Conservation (phyloP, 2,888 invertebrate genomes). For the Ecdyonurus torrentis region DNA sequence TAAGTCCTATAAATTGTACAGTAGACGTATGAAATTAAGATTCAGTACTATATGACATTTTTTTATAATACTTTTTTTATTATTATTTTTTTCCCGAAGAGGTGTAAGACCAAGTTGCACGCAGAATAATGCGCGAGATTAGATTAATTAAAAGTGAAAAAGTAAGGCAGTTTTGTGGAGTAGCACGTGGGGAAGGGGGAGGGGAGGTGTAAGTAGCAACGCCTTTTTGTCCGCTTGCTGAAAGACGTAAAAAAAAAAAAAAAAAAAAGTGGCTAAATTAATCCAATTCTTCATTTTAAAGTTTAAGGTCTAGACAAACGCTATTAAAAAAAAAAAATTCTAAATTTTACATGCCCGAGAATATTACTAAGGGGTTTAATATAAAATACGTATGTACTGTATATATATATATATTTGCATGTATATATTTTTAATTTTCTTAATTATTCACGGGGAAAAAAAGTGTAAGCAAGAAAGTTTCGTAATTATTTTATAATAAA, state of each 20-base stretch:
- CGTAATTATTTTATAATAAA: too few species aligned
- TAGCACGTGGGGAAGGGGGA: not conserved
- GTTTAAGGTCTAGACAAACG: not conserved
- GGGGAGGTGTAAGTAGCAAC: not conserved
- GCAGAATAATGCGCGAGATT: not conserved
- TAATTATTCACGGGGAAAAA: too few species aligned
- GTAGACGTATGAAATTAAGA: not conserved
- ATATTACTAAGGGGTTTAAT: too few species aligned
- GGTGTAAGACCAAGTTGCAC: not conserved
- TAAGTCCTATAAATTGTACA: not conserved
- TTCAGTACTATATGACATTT: not conserved
- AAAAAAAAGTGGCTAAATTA: not conserved
- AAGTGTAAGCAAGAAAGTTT: too few species aligned
- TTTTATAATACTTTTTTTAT: too few species aligned
- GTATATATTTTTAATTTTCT: too few species aligned
- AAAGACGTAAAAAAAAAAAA: not conserved
- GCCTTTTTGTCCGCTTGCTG: not conserved
- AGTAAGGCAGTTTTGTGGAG: not conserved
- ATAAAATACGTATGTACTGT: too few species aligned
- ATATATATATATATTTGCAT: too few species aligned
- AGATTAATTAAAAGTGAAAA: not conserved
- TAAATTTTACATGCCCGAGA: too few species aligned
- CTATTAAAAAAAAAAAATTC: too few species aligned
- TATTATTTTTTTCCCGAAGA: not conserved
- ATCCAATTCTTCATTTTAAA: not conserved